These are phyloP conservation scores for Contarinia nasturtii DNA, from an alignment of 1,140 invertebrate species.

Conservation along the genomic window DNA sequence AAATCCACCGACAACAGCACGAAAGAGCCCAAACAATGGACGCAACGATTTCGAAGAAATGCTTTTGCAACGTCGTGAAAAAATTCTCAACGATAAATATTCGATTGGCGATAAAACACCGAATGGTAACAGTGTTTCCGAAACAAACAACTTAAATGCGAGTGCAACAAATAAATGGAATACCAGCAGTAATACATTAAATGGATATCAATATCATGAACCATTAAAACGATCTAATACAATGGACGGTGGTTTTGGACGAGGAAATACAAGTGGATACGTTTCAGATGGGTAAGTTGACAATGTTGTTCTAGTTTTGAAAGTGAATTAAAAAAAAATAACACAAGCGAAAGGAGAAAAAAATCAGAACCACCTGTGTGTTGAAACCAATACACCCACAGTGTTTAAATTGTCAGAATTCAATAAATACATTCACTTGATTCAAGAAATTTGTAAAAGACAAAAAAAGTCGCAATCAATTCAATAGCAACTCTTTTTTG, in stretches of 20 bases:
- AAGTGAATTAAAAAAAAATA: not conserved
- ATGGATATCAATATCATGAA: slow-evolving; percentile 1
- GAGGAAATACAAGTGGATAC: slow-evolving; percentile 2
- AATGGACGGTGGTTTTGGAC: slow-evolving; percentile 4
- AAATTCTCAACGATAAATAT: slow-evolving; percentile 14
- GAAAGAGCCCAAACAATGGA: not conserved
- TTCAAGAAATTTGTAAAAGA: too few species aligned
- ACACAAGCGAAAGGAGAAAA: not conserved
- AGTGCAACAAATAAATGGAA: not conserved
- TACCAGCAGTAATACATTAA: not conserved
- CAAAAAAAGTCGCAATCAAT: too few species aligned
- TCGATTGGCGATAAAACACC: slow-evolving; percentile 4
- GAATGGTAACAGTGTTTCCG: not conserved
- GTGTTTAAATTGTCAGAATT: not conserved
- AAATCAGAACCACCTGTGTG: not conserved
- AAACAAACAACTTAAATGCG: not conserved
- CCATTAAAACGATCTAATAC: slow-evolving; percentile 5
- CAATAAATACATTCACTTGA: too few species aligned
- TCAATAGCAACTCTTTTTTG: too few species aligned
- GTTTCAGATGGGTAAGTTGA: slow-evolving; percentile 4
- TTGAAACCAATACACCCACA: too few species aligned
- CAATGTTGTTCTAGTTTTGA: not conserved
- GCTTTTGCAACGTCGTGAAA: slow-evolving; percentile 12
- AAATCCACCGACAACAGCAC: not conserved
- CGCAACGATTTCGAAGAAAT: slow-evolving; percentile 1